Percentiles rank a stretch among this genome's conserved stretches.
Evolutionary conservation across 2,888 invertebrate genomes (phyloP).

Genomic region (Hypomecis atomaria): DNA sequence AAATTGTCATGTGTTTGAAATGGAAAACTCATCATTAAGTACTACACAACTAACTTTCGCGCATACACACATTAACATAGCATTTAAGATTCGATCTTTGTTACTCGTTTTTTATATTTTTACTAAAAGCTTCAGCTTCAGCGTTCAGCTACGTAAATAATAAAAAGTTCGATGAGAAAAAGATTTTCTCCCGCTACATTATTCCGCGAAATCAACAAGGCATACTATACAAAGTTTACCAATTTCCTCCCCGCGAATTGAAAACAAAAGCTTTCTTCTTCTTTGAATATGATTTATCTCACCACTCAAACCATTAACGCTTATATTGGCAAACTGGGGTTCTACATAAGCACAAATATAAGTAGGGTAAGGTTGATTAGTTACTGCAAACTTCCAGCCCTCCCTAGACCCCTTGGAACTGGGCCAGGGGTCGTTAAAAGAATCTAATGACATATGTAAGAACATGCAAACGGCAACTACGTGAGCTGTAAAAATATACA

Average conservation of each 20-base stretch:
- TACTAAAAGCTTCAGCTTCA: not conserved
- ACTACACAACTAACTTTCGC: too few relatives aligned
- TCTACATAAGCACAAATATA: constrained; percentile 42
- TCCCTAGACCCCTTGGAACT: constrained; percentile 51
- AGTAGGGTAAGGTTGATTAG: constrained; percentile 62
- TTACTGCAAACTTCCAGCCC: constrained; percentile 62
- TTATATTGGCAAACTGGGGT: constrained; percentile 41
- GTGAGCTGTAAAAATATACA: constrained; percentile 46
- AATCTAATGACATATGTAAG: constrained; percentile 54
- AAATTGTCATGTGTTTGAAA: too few relatives aligned
- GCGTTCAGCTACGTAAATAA: not conserved
- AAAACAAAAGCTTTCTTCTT: constrained; percentile 33
- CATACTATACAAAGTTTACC: constrained; percentile 20
- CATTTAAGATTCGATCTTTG: too few relatives aligned
- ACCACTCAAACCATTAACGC: constrained; percentile 51
- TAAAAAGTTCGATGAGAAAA: constrained; percentile 1
- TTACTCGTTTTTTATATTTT: too few relatives aligned
- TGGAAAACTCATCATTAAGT: too few relatives aligned
- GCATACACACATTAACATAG: too few relatives aligned
- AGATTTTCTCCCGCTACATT: constrained; percentile 1
- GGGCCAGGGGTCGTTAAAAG: constrained; percentile 59
- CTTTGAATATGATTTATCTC: constrained; percentile 41
- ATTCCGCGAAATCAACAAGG: constrained; percentile 19
- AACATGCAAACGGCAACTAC: constrained; percentile 53
- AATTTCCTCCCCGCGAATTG: constrained; percentile 32